Evolutionary conservation across 2,888 invertebrate genomes (phyloP).

Genomic region (Parnassius mnemosyne): DNA sequence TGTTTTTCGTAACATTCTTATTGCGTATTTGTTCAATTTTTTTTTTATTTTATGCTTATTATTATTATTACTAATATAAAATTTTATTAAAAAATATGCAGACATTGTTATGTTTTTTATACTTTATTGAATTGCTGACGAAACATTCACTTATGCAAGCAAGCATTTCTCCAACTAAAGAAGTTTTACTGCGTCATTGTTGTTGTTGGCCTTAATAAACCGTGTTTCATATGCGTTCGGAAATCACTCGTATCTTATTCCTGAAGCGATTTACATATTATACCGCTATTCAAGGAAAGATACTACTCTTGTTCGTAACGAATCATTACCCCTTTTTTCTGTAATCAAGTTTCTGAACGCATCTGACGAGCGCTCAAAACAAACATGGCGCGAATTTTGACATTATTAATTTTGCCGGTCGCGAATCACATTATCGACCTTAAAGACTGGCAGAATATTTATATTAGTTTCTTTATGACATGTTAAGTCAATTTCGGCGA

Average conservation of each 20-base stretch:
- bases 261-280: conserved; percentile 63
- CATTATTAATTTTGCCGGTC: conserved; percentile 42
- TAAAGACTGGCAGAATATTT: conserved; percentile 26
- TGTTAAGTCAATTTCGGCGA: conserved; percentile 33
- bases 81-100: too few species aligned
- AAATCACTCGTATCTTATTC: conserved; percentile 54
- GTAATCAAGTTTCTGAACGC: conserved; percentile 66
- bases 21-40: too few species aligned
- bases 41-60: too few species aligned
- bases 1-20: too few species aligned
- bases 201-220: conserved; percentile 52
- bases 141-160: conserved; percentile 35
- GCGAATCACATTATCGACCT: conserved; percentile 32
- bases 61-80: too few species aligned
- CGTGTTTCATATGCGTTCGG: conserved; percentile 48
- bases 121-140: conserved; percentile 30
- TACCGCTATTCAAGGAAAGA: conserved; percentile 70
- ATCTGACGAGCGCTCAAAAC: conserved; percentile 62
- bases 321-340: conserved; percentile 64
- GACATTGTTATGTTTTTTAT: too few species aligned
- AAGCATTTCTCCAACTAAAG: conserved; percentile 39
- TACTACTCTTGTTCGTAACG: conserved; percentile 52
- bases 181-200: conserved; percentile 39
- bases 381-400: conserved; percentile 57
- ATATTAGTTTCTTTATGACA: conserved; percentile 29